Base-by-base conservation (phyloP, 2,888 invertebrate genomes). In the Hemithea aestivaria region DNA sequence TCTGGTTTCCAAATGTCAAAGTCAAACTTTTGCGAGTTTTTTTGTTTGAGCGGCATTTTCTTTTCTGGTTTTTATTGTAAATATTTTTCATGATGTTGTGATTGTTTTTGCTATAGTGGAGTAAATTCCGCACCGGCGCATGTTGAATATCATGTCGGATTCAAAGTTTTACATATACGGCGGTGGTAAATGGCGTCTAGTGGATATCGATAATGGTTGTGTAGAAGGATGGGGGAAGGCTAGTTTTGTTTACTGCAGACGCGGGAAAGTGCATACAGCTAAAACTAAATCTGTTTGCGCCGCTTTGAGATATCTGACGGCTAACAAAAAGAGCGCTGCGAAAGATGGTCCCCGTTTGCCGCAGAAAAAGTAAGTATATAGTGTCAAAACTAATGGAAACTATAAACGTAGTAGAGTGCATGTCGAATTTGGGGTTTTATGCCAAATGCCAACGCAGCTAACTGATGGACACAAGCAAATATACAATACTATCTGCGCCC, bases 141-240 rank as follows among this genome's bases (percentile, higher is more conserved):
- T 6, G 11, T 12, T 12, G 8, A 32, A 23, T 11, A 48, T 41
- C 35, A 39, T 36, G 27, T 23, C 27, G 4, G 27, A 24, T 6
- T 29, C 39, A 1, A 58, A 56, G 50, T 64, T 60, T 32, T 59
- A 39, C 35, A 43, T 66, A 10, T 52, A 50, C 28, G 62, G 51
- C 10, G 56, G 53, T 7, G 53, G 59, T 7, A 53, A 58, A 27
- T 66, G 66, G 66, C 61, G 66, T 20, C 58, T 56, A 40, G 21
- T 66, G 10, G 51, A 60, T 8, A n/a, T 44, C 6, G 33, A 35
- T 0, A 36, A 44, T 2, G 66, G 66, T 0, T 34, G 48, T 4
- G 51, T 64, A 7, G 35, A 49, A 6, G 62, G 64, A 2, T 59
- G 59, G 62, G 58, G 59, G 1, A 27, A 21, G 1, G 40, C 42